Evolutionary conservation across 2,888 invertebrate species (phyloP), one percentile per base, ranked within the genome.

Genomic region (Bellardia bayeri): DNA sequence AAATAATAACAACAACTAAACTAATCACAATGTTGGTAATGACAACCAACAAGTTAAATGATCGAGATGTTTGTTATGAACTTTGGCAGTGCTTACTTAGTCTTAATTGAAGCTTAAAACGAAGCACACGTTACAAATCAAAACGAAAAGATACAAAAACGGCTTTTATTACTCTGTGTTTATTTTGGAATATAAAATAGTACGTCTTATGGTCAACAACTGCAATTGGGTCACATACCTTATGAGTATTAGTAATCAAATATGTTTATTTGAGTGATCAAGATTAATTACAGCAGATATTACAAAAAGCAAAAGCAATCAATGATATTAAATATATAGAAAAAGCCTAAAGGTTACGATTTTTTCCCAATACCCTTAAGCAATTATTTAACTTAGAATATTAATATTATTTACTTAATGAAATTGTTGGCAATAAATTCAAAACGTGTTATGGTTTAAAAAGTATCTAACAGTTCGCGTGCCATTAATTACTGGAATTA

Each of bases 91-190:
- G 13, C 11, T 13, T 45, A 37, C 64, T 85, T 89, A 89, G 89
- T 89, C 87, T 87, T 85, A 84, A 89, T 75, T 86, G 88, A 88
- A 89, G 87, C 89, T 88, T 85, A 89, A 90, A 78, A 88, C 89
- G 89, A 89, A 89, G 81, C 88, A 80, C 89, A 88, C 88, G 85
- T 80, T 83, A 51, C 58, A 72, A 68, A 56, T 30, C 37, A 51
- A 63, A 56, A 78, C 40, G 33, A 54, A 37, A 37, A 6, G 6
- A 58, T 23, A 23, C 23, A 61, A 37, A 66, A 79, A 64, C 78
- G 78, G 69, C 16, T 37, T 49, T 56, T 37, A 23, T 76, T 74
- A 69, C 11, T 61, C 68, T 11, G 13, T 66, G 68, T 69, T 42
- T 58, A 49, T 37, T 49, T 45, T 74, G 14, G 23, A 23, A 23